Percentiles rank a stretch among this genome's conserved stretches.
Conservation (phyloP, 2,888 invertebrate species). For the Lasioglossum figueresi region DNA sequence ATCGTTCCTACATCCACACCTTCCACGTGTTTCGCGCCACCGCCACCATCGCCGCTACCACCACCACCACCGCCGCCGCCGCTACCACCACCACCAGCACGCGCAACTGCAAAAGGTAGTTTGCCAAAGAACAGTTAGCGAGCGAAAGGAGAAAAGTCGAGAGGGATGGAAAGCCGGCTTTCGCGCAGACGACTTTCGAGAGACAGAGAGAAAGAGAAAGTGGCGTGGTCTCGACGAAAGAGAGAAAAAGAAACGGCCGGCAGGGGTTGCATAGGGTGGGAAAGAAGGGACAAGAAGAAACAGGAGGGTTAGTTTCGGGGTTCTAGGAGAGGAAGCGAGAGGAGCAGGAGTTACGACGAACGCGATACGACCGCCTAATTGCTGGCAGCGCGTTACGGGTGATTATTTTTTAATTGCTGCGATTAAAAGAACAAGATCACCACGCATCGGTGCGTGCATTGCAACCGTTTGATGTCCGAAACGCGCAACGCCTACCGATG, state of each 20-base stretch:
- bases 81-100: not conserved
- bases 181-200: conserved; percentile 30
- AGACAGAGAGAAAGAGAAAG: not conserved
- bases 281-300: conserved; percentile 22
- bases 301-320: conserved; percentile 40
- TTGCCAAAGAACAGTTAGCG: conserved; percentile 54
- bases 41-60: not conserved
- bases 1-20: not conserved
- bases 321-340: conserved; percentile 21
- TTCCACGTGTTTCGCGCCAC: not conserved
- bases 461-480: conserved; percentile 65
- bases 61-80: not conserved
- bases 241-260: not conserved
- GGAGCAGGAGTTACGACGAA: conserved; percentile 68
- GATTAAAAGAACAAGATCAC: conserved; percentile 74
- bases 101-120: conserved; percentile 56
- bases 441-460: conserved; percentile 64
- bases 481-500: conserved; percentile 26
- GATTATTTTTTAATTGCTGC: conserved; percentile 81
- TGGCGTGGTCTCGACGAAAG: conserved; percentile 37
- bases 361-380: conserved; percentile 78
- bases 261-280: not conserved
- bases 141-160: conserved; percentile 59
- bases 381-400: conserved; percentile 75
- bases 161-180: conserved; percentile 18